Percentiles rank a stretch among this genome's conserved stretches.
These are phyloP conservation scores for Nephrocerus scutellatus DNA, from an alignment of 2,888 invertebrate species.

Conservation along the genomic window DNA sequence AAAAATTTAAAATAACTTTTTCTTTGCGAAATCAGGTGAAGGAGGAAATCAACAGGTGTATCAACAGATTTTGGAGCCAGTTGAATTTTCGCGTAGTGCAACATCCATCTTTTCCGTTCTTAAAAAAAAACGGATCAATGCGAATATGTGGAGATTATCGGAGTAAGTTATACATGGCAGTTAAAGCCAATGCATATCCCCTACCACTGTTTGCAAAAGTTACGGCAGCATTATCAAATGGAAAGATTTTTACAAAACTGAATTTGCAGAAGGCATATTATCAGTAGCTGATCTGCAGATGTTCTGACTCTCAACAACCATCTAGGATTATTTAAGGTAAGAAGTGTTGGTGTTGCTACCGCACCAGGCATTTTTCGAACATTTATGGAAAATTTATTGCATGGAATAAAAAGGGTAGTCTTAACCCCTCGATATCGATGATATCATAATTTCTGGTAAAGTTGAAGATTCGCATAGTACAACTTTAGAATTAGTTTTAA, in stretches of 20 bases:
- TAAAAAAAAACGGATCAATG: constrained; percentile 6
- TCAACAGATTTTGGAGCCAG: constrained; percentile 5
- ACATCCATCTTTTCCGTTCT: constrained; percentile 2
- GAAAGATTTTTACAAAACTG: constrained; percentile 6
- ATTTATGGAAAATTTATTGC: constrained; percentile 7
- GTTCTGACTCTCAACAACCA: constrained; percentile 9
- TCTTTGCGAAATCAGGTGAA: too few species aligned
- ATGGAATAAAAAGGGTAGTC: constrained; percentile 5
- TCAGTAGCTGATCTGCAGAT: constrained; percentile 4
- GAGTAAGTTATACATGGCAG: constrained; percentile 3
- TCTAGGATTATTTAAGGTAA: constrained; percentile 8
- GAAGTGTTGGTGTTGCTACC: constrained; percentile 7
- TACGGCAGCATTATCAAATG: constrained; percentile 1
- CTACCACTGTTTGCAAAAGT: constrained; percentile 5
- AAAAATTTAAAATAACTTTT: too few species aligned
- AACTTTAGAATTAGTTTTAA: constrained; percentile 9
- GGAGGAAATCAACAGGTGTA: constrained; percentile 5
- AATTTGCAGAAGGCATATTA: constrained; percentile 7
- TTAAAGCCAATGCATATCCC: constrained; percentile 5
- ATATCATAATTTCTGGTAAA: constrained; percentile 8
- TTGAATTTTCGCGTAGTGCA: constrained; percentile 5
- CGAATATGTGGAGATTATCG: constrained; percentile 10
- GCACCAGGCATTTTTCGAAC: constrained; percentile 10
- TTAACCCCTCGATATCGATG: too few species aligned
- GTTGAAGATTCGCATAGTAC: constrained; percentile 1